Percentiles rank a stretch among this genome's conserved stretches.
Conservation (phyloP, 2,888 invertebrate species). For the Pherbina coryleti region DNA sequence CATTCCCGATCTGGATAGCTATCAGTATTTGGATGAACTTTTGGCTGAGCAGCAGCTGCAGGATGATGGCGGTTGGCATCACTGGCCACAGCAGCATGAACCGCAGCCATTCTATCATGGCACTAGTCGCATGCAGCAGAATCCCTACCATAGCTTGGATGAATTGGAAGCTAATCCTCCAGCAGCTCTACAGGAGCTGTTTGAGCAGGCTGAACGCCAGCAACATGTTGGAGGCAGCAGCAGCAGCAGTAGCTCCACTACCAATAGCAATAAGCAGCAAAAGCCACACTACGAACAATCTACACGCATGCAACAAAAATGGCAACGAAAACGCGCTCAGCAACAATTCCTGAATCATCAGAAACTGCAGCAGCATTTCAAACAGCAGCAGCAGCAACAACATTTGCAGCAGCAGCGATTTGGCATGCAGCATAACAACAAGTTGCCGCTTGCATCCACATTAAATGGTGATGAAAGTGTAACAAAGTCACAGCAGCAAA, state of each 20-base stretch:
- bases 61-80: slow-evolving; percentile 40
- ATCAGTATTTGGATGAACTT: slow-evolving; percentile 58
- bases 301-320: slow-evolving; percentile 62
- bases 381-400: slow-evolving; percentile 51
- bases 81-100: slow-evolving; percentile 54
- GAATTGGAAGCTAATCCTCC: slow-evolving; percentile 57
- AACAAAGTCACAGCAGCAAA: slow-evolving; percentile 50
- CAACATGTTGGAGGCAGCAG: slow-evolving; percentile 30
- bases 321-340: slow-evolving; percentile 63
- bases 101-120: slow-evolving; percentile 27
- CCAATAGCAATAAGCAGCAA: slow-evolving; percentile 47
- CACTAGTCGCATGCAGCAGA: slow-evolving; percentile 36
- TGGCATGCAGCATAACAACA: slow-evolving; percentile 25
- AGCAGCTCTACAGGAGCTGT: slow-evolving; percentile 60
- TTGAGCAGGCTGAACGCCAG: slow-evolving; percentile 54
- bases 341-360: slow-evolving; percentile 41
- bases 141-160: slow-evolving; percentile 59
- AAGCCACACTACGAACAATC: slow-evolving; percentile 50
- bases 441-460: background rate
- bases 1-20: slow-evolving; percentile 60
- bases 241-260: slow-evolving; percentile 39
- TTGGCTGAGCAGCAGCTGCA: slow-evolving; percentile 50
- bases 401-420: background rate
- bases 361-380: slow-evolving; percentile 43
- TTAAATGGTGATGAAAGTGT: slow-evolving; percentile 39